phyloP scores from a whole-genome alignment of 2,888 invertebrate genomes.

The Sericinus montela region DNA sequence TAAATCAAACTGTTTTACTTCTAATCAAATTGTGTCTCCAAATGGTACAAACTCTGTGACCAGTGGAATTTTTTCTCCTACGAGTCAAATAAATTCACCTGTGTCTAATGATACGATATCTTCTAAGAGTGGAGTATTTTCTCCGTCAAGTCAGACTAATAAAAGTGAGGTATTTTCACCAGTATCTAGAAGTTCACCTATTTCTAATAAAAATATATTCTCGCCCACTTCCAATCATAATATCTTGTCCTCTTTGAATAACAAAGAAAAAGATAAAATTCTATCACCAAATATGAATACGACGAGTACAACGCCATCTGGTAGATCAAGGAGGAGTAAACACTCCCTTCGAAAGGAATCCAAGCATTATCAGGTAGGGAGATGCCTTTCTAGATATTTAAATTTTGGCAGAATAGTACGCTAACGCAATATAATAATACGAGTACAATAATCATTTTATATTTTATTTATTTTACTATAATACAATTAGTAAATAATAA shows the following conservation, averaged over 20 bases:
- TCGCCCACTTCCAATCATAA: slow-evolving; percentile 72
- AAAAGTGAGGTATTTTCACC: slow-evolving; percentile 74
- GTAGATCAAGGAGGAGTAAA: slow-evolving; percentile 77
- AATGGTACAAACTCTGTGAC: slow-evolving; percentile 74
- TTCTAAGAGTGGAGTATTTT: slow-evolving; percentile 74
- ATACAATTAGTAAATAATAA: slow-evolving; percentile 3
- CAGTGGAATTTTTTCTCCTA: slow-evolving; percentile 75
- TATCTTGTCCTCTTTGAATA: slow-evolving; percentile 60
- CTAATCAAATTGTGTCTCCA: slow-evolving; percentile 69
- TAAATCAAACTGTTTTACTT: slow-evolving; percentile 59
- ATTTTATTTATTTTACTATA: slow-evolving; percentile 4
- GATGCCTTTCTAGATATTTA: slow-evolving; percentile 14
- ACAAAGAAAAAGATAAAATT: slow-evolving; percentile 64
- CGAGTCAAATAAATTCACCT: slow-evolving; percentile 76
- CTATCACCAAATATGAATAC: slow-evolving; percentile 70
- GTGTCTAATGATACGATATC: slow-evolving; percentile 75
- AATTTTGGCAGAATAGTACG: slow-evolving; percentile 15
- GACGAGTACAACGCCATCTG: slow-evolving; percentile 76
- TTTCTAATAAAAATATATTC: slow-evolving; percentile 68
- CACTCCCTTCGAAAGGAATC: slow-evolving; percentile 82
- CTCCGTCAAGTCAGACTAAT: slow-evolving; percentile 72
- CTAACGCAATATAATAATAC: slow-evolving; percentile 16
- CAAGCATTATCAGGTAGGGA: slow-evolving; percentile 83
- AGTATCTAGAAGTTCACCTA: slow-evolving; percentile 66
- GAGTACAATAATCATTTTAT: slow-evolving; percentile 8